These are phyloP conservation scores for Melanotaenia trifasciata DNA, from an alignment of 2,797 vertebrate genomes.

Conservation along the genomic window DNA sequence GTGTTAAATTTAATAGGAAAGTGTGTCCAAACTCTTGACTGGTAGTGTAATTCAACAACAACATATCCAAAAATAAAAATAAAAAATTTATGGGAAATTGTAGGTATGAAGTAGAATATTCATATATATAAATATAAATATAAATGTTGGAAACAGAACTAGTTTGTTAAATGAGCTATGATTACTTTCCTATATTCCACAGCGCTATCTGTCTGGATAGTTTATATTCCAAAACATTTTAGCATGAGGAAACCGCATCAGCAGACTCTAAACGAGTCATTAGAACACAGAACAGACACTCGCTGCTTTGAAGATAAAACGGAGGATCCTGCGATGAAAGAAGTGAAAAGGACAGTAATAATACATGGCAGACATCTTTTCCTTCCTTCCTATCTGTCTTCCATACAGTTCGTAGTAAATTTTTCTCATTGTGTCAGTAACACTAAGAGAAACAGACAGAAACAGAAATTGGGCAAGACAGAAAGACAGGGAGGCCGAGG, in stretches of 20 bases:
- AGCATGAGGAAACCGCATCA: slow-evolving; percentile 38
- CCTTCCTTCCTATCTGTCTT: slow-evolving; percentile 31
- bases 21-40: too few species aligned
- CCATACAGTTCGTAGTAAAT: slow-evolving; percentile 32
- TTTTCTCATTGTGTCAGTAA: slow-evolving; percentile 35
- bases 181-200: slow-evolving; percentile 23
- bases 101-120: too few species aligned
- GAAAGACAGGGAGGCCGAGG: slow-evolving; percentile 52
- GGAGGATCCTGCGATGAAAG: slow-evolving; percentile 22
- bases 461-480: not conserved
- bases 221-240: slow-evolving; percentile 29
- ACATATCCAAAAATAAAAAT: too few species aligned
- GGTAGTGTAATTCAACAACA: too few species aligned
- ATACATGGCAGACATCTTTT: slow-evolving; percentile 43
- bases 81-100: too few species aligned
- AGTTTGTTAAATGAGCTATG: slow-evolving; percentile 38
- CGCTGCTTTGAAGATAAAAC: slow-evolving; percentile 61
- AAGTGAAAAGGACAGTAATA: slow-evolving; percentile 33
- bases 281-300: slow-evolving; percentile 48
- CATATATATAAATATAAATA: too few species aligned
- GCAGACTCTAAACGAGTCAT: slow-evolving; percentile 45
- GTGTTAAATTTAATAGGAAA: too few species aligned
- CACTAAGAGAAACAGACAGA: slow-evolving; percentile 13
- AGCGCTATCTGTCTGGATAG: slow-evolving; percentile 23
- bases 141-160: slow-evolving; percentile 32